phyloP scores from a whole-genome alignment of 2,888 invertebrate genomes.

The Phaedon cochleariae region DNA sequence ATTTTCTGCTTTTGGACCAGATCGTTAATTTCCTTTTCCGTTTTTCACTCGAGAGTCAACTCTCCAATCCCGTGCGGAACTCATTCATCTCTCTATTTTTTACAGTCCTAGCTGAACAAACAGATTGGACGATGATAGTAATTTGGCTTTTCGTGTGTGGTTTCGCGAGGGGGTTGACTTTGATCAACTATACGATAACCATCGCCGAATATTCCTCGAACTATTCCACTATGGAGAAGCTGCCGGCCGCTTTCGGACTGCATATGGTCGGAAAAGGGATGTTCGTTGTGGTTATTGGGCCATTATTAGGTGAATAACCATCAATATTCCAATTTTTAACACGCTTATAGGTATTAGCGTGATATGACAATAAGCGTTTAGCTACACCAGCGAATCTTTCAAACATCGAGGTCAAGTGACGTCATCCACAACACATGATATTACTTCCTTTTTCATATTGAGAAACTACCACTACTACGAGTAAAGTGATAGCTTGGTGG shows the following conservation, averaged over 20 bases:
- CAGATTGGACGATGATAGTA: slow-evolving; percentile 74
- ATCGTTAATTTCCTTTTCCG: slow-evolving; percentile 42
- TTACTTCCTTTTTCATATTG: too few species aligned
- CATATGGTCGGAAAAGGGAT: slow-evolving; percentile 81
- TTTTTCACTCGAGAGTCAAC: slow-evolving; percentile 45
- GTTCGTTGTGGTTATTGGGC: slow-evolving; percentile 75
- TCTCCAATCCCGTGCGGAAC: slow-evolving; percentile 24
- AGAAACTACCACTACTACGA: too few species aligned
- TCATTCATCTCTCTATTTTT: slow-evolving; percentile 47
- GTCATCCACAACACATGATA: too few species aligned
- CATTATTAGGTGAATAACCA: slow-evolving; percentile 69
- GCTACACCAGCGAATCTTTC: too few species aligned
- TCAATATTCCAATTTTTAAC: neutral
- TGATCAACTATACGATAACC: slow-evolving; percentile 81
- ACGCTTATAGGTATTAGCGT: too few species aligned
- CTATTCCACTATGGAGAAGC: slow-evolving; percentile 69
- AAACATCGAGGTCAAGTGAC: too few species aligned
- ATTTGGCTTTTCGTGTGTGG: slow-evolving; percentile 78
- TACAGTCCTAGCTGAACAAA: slow-evolving; percentile 78
- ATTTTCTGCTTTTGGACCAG: slow-evolving; percentile 42
- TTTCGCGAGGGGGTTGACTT: slow-evolving; percentile 79
- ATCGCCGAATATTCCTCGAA: slow-evolving; percentile 71
- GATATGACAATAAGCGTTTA: too few species aligned
- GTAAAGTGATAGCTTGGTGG: too few species aligned
- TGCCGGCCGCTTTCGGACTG: slow-evolving; percentile 80